Conservation (phyloP, 2,888 invertebrate genomes). For the Camptogramma bilineatum region DNA sequence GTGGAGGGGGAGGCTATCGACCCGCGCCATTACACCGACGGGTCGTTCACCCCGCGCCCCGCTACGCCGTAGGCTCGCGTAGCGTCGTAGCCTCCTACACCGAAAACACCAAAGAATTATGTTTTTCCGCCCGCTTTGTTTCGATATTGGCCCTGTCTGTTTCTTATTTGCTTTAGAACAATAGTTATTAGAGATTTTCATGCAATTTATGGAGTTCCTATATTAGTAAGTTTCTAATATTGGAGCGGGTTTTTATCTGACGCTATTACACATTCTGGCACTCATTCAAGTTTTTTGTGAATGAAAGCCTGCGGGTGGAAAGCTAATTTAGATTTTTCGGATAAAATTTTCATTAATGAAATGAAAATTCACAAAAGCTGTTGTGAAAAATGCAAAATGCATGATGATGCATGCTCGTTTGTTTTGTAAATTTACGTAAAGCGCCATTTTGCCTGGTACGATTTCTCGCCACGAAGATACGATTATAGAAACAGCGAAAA, state of each 20-base stretch:
- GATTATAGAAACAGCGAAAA: no score
- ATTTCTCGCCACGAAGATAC: no score
- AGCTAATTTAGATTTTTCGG: slow-evolving; percentile 12
- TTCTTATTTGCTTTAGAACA: slow-evolving; percentile 56
- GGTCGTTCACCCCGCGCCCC: slow-evolving; percentile 78
- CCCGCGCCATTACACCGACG: slow-evolving; percentile 66
- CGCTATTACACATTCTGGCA: slow-evolving; percentile 19
- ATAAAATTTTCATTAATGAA: background rate
- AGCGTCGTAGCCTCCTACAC: slow-evolving; percentile 51
- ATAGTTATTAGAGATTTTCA: slow-evolving; percentile 49
- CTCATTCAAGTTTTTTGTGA: slow-evolving; percentile 28
- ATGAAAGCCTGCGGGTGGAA: slow-evolving; percentile 16
- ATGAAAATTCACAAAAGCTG: background rate
- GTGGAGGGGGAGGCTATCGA: slow-evolving; percentile 69
- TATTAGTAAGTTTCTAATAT: slow-evolving; percentile 38
- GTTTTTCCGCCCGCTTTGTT: slow-evolving; percentile 51
- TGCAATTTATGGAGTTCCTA: slow-evolving; percentile 38
- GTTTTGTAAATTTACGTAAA: no score
- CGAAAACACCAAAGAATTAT: slow-evolving; percentile 56
- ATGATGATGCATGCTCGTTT: no score
- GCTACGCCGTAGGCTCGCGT: slow-evolving; percentile 61
- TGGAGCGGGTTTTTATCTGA: slow-evolving; percentile 13
- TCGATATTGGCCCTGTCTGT: slow-evolving; percentile 54
- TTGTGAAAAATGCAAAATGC: background rate
- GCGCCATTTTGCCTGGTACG: no score